phyloP scores from a whole-genome alignment of 2,888 invertebrate genomes.

The Phengaris arion region DNA sequence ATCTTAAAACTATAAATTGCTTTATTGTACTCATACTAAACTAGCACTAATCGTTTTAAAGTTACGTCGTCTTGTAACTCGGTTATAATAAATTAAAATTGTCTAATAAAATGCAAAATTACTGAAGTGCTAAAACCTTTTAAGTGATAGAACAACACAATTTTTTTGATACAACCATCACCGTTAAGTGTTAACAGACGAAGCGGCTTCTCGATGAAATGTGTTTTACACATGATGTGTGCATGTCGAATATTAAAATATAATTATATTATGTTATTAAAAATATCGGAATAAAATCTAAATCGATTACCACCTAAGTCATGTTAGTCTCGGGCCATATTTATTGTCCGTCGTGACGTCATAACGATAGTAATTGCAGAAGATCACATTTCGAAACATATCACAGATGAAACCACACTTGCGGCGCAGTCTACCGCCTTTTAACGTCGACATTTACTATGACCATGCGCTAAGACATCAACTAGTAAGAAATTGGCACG shows the following conservation, averaged over 20 bases:
- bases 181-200: neutral
- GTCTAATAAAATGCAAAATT: slow-evolving; percentile 29
- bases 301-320: slow-evolving; percentile 9
- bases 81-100: slow-evolving; percentile 9
- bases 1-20: slow-evolving; percentile 56
- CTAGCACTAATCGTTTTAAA: slow-evolving; percentile 43
- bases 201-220: neutral
- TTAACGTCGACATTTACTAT: slow-evolving; percentile 33
- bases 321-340: slow-evolving; percentile 34
- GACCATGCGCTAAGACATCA: slow-evolving; percentile 23
- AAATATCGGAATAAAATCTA: slow-evolving; percentile 1
- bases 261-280: neutral
- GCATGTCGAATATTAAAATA: neutral
- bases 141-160: neutral
- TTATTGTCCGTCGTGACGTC: slow-evolving; percentile 49
- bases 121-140: neutral
- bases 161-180: neutral
- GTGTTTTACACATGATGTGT: neutral
- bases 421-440: slow-evolving; percentile 28
- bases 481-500: slow-evolving; percentile 38
- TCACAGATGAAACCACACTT: slow-evolving; percentile 49
- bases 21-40: slow-evolving; percentile 68
- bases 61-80: neutral
- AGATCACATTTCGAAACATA: slow-evolving; percentile 56
- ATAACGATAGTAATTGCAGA: slow-evolving; percentile 52